A percentile compares a stretch with the other conserved stretches of the same genome.
Evolutionary conservation across 2,888 invertebrate species (phyloP).

Genomic region (Deilephila elpenor): DNA sequence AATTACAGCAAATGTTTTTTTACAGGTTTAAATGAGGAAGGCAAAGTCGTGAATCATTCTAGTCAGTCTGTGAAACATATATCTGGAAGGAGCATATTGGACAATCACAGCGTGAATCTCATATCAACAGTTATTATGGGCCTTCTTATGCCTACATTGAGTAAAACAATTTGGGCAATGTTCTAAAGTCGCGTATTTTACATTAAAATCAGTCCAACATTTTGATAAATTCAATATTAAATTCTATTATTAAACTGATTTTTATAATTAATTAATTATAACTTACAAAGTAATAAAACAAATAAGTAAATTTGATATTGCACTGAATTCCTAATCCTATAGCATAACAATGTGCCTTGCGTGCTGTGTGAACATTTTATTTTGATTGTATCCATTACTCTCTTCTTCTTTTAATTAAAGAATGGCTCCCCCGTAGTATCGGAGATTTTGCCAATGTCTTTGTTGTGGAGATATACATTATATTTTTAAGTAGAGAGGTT

Average conservation of each 20-base stretch:
- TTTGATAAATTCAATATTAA: background rate
- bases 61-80: conserved; percentile 89
- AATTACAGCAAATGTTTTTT: conserved; percentile 38
- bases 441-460: no score
- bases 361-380: no score
- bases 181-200: conserved; percentile 43
- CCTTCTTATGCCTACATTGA: conserved; percentile 87
- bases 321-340: no score
- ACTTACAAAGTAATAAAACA: no score
- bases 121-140: conserved; percentile 91
- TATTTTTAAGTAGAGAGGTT: no score
- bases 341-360: no score
- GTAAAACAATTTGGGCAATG: conserved; percentile 67
- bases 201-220: background rate
- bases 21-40: conserved; percentile 88
- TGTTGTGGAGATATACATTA: no score
- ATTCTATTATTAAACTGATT: background rate
- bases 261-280: no score
- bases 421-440: no score
- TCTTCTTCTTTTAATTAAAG: no score
- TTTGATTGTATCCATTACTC: no score
- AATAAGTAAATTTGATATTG: no score
- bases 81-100: conserved; percentile 89
- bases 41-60: conserved; percentile 89
- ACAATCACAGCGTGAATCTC: conserved; percentile 95